Conservation (phyloP, 2,113 vertebrate species). For the Mormoops blainvillei region DNA sequence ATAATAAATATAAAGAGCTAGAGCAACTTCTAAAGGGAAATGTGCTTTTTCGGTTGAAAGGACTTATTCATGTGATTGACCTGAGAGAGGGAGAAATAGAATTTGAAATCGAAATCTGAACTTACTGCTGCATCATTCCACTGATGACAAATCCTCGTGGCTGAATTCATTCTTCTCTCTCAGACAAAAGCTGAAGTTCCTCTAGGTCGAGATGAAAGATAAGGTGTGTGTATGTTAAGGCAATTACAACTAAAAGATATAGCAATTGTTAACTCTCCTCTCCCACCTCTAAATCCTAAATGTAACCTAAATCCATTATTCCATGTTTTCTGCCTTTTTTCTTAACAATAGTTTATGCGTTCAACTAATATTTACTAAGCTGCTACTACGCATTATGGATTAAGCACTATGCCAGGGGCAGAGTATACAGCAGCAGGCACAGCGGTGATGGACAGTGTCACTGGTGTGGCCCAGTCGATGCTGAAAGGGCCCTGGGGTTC, state of each 20-base stretch:
- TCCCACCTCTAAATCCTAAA: neutral
- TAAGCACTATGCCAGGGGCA: neutral
- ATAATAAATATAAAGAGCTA: neutral
- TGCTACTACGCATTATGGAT: accelerated
- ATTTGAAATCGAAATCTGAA: neutral
- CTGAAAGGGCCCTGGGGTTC: too few species aligned
- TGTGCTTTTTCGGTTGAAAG: neutral
- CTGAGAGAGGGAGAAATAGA: neutral
- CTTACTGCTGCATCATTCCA: neutral
- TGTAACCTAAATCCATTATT: neutral
- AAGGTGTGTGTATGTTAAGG: neutral
- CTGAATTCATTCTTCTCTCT: neutral
- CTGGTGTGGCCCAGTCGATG: neutral
- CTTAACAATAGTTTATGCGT: neutral
- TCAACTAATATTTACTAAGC: neutral
- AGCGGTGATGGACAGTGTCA: neutral
- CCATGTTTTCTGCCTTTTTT: neutral
- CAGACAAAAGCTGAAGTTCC: neutral
- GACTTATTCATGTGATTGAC: neutral
- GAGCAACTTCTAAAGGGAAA: neutral
- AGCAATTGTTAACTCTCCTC: neutral
- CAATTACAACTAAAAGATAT: neutral
- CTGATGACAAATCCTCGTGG: neutral
- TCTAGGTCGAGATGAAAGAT: neutral
- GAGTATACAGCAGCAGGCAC: neutral